Evolutionary conservation across 2,888 invertebrate genomes (phyloP).

Genomic region (Lottia scabra): DNA sequence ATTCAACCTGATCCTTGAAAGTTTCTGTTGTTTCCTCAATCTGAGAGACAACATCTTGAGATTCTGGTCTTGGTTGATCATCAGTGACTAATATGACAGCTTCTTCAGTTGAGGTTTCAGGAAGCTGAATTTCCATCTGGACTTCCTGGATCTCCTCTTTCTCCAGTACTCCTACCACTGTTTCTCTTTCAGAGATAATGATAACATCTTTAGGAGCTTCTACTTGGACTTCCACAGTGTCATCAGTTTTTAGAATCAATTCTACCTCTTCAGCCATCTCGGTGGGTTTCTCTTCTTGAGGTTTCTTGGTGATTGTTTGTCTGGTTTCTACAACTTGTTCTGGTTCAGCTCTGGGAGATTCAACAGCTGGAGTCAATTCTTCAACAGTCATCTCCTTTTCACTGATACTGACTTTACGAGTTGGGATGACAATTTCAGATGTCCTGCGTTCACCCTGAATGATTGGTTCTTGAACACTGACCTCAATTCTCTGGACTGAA

Average conservation of each 20-base stretch:
- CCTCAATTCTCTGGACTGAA: constrained; percentile 54
- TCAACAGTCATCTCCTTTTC: constrained; percentile 39
- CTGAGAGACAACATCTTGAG: background rate
- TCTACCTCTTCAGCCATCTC: constrained; percentile 26
- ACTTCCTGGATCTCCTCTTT: constrained; percentile 40
- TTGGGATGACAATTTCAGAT: constrained; percentile 50
- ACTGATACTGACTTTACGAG: constrained; percentile 39
- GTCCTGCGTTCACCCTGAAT: constrained; percentile 48
- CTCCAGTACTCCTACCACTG: constrained; percentile 26
- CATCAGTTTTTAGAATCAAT: constrained; percentile 29
- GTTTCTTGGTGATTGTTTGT: constrained; percentile 40
- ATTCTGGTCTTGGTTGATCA: background rate
- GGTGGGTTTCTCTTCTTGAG: constrained; percentile 17
- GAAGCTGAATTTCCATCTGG: constrained; percentile 40
- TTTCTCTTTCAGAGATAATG: constrained; percentile 40
- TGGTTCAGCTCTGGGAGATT: constrained; percentile 45
- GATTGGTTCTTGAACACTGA: constrained; percentile 54
- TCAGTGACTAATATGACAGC: background rate
- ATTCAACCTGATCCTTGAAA: constrained; percentile 33
- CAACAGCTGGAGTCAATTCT: constrained; percentile 29
- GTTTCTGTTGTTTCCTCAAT: constrained; percentile 34
- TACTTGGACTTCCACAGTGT: constrained; percentile 36
- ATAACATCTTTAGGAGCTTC: constrained; percentile 42
- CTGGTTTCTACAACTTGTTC: constrained; percentile 51
- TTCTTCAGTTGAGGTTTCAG: constrained; percentile 31